A percentile compares a stretch with the other conserved stretches of the same genome.
phyloP scores from a whole-genome alignment of 2,888 invertebrate genomes.

The Calameuta filiformis region DNA sequence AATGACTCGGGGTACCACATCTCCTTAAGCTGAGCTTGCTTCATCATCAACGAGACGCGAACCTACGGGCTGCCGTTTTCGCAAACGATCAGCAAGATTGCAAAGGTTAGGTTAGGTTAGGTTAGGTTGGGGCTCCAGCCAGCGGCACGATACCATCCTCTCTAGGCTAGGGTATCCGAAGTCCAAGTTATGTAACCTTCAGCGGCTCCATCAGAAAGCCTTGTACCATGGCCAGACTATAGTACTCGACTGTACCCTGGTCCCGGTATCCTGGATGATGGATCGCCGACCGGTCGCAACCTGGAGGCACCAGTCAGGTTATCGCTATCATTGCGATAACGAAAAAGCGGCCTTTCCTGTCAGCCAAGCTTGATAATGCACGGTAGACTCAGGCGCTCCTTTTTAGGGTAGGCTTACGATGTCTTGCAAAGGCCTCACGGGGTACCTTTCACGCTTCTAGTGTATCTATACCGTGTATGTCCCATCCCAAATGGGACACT shows the following conservation, averaged over 20 bases:
- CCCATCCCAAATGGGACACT: no score
- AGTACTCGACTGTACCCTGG: not conserved
- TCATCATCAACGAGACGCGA: not conserved
- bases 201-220: not conserved
- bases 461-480: not conserved
- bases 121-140: not conserved
- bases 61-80: not conserved
- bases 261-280: conserved; percentile 14
- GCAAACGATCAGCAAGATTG: not conserved
- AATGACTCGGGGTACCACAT: conserved; percentile 8
- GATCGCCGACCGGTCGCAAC: conserved; percentile 13
- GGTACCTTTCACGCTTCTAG: not conserved
- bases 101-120: not conserved
- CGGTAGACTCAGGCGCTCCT: not conserved
- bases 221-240: not conserved
- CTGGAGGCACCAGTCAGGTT: not conserved
- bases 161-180: not conserved
- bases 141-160: not conserved
- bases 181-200: not conserved
- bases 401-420: not conserved
- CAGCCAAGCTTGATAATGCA: conserved; percentile 1
- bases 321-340: conserved; percentile 26
- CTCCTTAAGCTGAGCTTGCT: not conserved
- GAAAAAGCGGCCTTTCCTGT: conserved; percentile 24
- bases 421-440: not conserved